These are phyloP conservation scores for Amphiura filiformis DNA, from an alignment of 35 echinoderm and acorn worm species.

Conservation along the genomic window DNA sequence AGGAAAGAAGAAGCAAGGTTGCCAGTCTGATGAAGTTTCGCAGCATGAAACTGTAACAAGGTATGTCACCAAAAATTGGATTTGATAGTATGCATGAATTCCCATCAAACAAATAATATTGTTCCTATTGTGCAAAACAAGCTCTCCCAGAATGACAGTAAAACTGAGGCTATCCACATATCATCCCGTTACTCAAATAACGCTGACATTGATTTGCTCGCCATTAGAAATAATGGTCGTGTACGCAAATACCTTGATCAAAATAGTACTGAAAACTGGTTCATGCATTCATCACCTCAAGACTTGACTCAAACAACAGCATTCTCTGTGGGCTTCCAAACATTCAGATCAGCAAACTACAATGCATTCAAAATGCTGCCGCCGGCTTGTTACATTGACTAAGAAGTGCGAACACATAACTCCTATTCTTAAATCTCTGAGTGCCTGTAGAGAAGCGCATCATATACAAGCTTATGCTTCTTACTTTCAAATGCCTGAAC, in stretches of 20 bases:
- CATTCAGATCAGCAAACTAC: slow-evolving; percentile 22
- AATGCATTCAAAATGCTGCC: slow-evolving; percentile 30
- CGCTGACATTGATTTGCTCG: not conserved
- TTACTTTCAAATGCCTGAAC: not conserved
- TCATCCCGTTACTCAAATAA: not conserved
- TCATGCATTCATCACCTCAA: slow-evolving; percentile 31
- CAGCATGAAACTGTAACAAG: not conserved
- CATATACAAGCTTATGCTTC: not conserved
- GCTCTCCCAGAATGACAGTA: not conserved
- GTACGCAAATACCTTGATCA: slow-evolving; percentile 12
- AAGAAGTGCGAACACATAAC: slow-evolving; percentile 20
- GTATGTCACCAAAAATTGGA: not conserved
- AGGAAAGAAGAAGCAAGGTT: too few species aligned
- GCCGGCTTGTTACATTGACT: not conserved
- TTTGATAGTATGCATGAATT: too few species aligned
- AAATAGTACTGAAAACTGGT: not conserved
- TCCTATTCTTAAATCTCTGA: slow-evolving; percentile 20
- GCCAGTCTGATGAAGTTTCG: too few species aligned
- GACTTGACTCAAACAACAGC: slow-evolving; percentile 42
- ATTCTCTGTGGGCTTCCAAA: slow-evolving; percentile 25
- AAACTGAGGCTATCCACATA: slow-evolving; percentile 6
- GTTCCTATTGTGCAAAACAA: slow-evolving; percentile 3
- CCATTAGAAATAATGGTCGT: not conserved
- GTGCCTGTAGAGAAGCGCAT: slow-evolving; percentile 14
- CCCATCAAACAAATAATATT: too few species aligned